Evolutionary conservation across 2,888 invertebrate genomes (phyloP), one percentile per base, ranked within the genome.

Genomic region (Phyto melanocephala): DNA sequence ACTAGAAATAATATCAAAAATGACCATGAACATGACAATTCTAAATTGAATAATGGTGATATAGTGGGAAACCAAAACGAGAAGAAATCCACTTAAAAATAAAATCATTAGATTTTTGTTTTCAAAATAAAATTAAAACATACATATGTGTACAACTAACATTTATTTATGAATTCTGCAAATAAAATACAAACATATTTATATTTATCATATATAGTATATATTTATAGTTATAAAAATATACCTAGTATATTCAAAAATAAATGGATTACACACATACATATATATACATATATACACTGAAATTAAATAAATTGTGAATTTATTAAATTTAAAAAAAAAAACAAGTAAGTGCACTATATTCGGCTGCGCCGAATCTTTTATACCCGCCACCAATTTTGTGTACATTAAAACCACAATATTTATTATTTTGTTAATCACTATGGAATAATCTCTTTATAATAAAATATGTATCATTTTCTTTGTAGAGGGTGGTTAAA

Each of bases 241-340:
- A 67, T 79, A 79, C 78, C 65, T 65, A 79, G 78, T 79, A 79
- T 79, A 72, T 79, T 58, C 50, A 78, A 79, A 50, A 78, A 56
- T 35, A 22, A 65, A 54, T n/a, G n/a, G n/a, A n/a, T n/a, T n/a
- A n/a, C n/a, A n/a, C n/a, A n/a, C n/a, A 74, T 70, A 11, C 67
- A 40, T 60, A 76, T 67, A 28, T 5, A 28, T 28, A 28, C 28
- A 6, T 6, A 28, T 28, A 6, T 28, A 28, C 28, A 28, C 6
- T 28, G n/a, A n/a, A n/a, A n/a, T n/a, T n/a, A n/a, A n/a, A n/a
- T n/a, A n/a, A n/a, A n/a, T n/a, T n/a, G n/a, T n/a, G n/a, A n/a
- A n/a, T n/a, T n/a, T n/a, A n/a, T n/a, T n/a, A n/a, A n/a, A n/a
- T n/a, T n/a, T n/a, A n/a, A n/a, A n/a, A n/a, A n/a, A n/a, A n/a